Evolutionary conservation across 2,888 invertebrate species (phyloP), one percentile per base, ranked within the genome.

Genomic region (Ernsta delagoae): DNA sequence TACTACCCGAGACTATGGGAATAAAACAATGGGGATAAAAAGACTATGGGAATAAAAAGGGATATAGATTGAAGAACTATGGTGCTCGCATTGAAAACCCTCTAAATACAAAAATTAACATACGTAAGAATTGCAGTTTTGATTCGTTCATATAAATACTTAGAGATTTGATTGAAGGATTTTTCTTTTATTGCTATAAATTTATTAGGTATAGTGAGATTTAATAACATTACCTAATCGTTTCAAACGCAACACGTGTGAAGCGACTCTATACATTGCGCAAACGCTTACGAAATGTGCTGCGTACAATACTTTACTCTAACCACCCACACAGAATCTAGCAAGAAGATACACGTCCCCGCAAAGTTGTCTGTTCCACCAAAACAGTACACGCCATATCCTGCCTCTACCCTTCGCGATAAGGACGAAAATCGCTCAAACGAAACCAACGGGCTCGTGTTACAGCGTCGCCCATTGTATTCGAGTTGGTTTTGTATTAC

Each of bases 261-360:
- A 61, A 43, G 36, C 36, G 67, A 11, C 61, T 45, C 50, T 31
- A 60, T 9, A 45, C 54, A 41, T 86, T 87, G 83, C 82, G 80
- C 81, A 84, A 82, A 78, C 73, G 73, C 77, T 87, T 86, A 83
- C 83, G 80, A 84, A 87, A 87, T 79, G 75, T 81, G 81, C 77
- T 78, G 76, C 77, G 79, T 74, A 72, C 71, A 75, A 66, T 70
- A 76, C 78, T 80, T 76, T 75, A 79, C 75, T 54, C 54, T 71
- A 74, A 70, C 78, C 82, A 80, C 87, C 88, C 85, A 88, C 88
- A 79, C 83, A 71, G 65, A 65, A 59, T 72, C 73, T 71, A 73
- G 73, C 72, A 70, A 75, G 75, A 72, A 73, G 75, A 77, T 77
- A 76, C 78, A 80, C 79, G 77, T 78, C 70, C 77, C 76, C 75